phyloP scores from a whole-genome alignment of 2,888 invertebrate species.

The Pedicia rivosa region DNA sequence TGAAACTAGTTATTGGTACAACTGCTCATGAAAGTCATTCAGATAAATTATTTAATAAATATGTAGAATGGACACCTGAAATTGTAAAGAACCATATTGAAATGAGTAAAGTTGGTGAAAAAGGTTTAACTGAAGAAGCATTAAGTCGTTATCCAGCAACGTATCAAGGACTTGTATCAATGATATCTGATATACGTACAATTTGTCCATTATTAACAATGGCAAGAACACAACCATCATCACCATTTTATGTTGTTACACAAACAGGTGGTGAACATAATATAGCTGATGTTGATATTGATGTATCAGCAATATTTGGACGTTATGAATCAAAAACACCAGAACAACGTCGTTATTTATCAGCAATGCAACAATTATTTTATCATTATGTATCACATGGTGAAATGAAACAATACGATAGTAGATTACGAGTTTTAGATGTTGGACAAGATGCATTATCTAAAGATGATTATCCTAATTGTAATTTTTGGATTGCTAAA shows the following conservation, averaged over 20 bases:
- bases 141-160: constrained; percentile 50
- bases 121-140: constrained; percentile 43
- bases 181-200: constrained; percentile 65
- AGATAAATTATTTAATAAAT: constrained; percentile 38
- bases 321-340: constrained; percentile 54
- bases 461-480: constrained; percentile 48
- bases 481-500: constrained; percentile 60
- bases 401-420: constrained; percentile 43
- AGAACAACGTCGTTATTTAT: constrained; percentile 56
- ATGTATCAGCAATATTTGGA: constrained; percentile 64
- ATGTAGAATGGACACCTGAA: constrained; percentile 48
- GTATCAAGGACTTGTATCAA: constrained; percentile 47
- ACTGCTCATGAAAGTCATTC: constrained; percentile 59
- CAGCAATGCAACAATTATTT: constrained; percentile 67
- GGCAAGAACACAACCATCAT: constrained; percentile 41
- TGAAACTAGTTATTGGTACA: constrained; percentile 48
- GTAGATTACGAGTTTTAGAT: constrained; percentile 39
- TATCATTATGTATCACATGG: constrained; percentile 69
- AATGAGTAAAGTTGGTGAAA: constrained; percentile 37
- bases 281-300: constrained; percentile 41
- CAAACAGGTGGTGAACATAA: constrained; percentile 39
- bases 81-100: constrained; percentile 46
- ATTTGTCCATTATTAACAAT: constrained; percentile 60
- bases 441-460: constrained; percentile 56
- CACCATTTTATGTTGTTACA: constrained; percentile 58